These are phyloP conservation scores for Stenoptilia bipunctidactyla DNA, from an alignment of 2,888 invertebrate genomes.

Conservation along the genomic window DNA sequence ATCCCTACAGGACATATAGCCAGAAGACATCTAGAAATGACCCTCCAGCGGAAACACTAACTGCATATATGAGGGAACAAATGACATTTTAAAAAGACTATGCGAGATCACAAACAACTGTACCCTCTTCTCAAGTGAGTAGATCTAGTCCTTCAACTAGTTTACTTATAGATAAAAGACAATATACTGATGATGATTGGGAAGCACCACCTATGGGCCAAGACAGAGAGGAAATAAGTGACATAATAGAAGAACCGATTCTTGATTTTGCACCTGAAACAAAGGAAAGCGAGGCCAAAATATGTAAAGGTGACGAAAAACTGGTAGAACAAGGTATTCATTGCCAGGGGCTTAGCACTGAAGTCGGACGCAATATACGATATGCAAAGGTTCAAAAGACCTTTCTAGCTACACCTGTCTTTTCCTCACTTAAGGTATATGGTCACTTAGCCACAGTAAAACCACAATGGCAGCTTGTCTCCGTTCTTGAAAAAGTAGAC, in stretches of 20 bases:
- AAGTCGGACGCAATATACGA: constrained; percentile 9
- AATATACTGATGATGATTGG: too few species aligned
- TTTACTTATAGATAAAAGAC: too few species aligned
- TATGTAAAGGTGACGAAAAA: constrained; percentile 1
- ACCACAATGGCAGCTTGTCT: constrained; percentile 8
- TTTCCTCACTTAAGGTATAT: constrained; percentile 11
- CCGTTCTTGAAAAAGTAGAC: constrained; percentile 9
- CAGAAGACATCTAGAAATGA: too few species aligned
- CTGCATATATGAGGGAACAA: too few species aligned
- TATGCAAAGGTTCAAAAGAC: constrained; percentile 12
- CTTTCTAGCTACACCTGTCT: constrained; percentile 15
- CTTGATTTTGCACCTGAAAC: constrained; percentile 6
- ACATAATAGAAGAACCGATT: neutral
- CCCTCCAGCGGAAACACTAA: too few species aligned
- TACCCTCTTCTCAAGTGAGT: too few species aligned
- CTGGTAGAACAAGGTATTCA: constrained; percentile 3
- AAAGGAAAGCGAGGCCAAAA: constrained; percentile 4
- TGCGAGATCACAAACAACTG: too few species aligned
- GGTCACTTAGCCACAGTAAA: constrained; percentile 10
- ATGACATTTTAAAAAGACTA: too few species aligned
- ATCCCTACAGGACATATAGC: too few species aligned
- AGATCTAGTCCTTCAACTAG: too few species aligned
- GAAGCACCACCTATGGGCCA: neutral
- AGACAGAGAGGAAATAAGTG: neutral
- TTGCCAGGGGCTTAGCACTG: constrained; percentile 3